These are phyloP conservation scores for Drosophila varians DNA, from an alignment of 1,140 invertebrate species.

Conservation along the genomic window DNA sequence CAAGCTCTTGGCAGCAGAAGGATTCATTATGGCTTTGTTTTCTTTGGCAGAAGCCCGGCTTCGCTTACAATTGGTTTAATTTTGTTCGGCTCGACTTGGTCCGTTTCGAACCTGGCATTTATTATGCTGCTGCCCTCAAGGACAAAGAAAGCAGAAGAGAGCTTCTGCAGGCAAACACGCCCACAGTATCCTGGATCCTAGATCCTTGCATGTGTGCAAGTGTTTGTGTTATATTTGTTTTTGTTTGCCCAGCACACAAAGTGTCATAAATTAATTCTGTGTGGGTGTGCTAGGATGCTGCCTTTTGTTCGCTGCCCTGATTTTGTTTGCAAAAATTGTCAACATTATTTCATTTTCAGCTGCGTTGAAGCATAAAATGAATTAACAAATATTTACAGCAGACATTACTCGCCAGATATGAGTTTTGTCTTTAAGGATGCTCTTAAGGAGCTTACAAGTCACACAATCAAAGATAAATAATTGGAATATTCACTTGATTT, in stretches of 20 bases:
- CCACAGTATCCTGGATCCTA: slow-evolving; percentile 31
- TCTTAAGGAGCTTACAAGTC: neutral
- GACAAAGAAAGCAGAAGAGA: slow-evolving; percentile 22
- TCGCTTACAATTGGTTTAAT: slow-evolving; percentile 27
- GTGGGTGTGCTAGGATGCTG: slow-evolving; percentile 12
- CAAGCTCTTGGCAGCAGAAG: slow-evolving; percentile 57
- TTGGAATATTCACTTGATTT: neutral
- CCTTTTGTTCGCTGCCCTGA: slow-evolving; percentile 41
- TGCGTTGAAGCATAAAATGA: slow-evolving; percentile 25
- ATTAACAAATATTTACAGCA: slow-evolving; percentile 36
- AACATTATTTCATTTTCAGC: slow-evolving; percentile 47
- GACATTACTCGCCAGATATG: neutral
- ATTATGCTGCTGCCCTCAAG: slow-evolving; percentile 54
- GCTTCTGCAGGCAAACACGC: slow-evolving; percentile 44
- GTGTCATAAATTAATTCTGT: slow-evolving; percentile 59
- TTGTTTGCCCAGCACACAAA: slow-evolving; percentile 47
- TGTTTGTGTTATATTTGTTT: slow-evolving; percentile 20
- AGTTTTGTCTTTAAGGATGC: neutral
- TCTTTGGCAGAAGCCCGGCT: slow-evolving; percentile 30
- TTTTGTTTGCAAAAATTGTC: slow-evolving; percentile 50
- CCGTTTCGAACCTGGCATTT: slow-evolving; percentile 39
- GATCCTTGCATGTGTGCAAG: neutral
- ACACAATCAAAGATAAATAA: neutral
- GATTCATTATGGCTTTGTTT: slow-evolving; percentile 57
- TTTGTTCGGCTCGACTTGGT: slow-evolving; percentile 45